phyloP scores from a whole-genome alignment of 1,140 invertebrate species.

The Ladona fulva region DNA sequence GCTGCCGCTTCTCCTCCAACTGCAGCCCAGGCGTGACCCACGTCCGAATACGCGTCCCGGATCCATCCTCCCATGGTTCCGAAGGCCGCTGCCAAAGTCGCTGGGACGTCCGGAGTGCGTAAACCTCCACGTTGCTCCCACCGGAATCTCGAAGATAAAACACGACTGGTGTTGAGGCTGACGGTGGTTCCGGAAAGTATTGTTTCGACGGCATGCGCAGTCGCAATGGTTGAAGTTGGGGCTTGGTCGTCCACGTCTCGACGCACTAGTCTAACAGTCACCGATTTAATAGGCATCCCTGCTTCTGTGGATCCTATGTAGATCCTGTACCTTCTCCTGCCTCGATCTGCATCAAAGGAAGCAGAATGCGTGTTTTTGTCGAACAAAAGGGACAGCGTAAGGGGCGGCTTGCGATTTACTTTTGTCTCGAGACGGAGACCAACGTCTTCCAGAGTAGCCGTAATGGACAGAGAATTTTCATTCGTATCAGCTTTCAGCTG shows the following conservation, averaged over 20 bases:
- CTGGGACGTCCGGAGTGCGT: background rate
- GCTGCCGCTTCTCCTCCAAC: background rate
- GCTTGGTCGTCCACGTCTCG: conserved; percentile 12
- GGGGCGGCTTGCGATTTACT: background rate
- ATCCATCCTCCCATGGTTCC: background rate
- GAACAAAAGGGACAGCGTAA: background rate
- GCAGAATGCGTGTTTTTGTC: conserved; percentile 3
- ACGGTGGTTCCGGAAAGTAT: conserved; percentile 11
- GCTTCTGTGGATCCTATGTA: background rate
- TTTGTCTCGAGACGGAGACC: background rate
- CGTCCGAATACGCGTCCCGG: conserved; percentile 15
- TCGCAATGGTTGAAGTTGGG: background rate
- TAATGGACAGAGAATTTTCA: background rate
- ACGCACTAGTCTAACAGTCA: conserved; percentile 7
- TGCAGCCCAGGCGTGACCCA: background rate
- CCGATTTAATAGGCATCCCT: background rate
- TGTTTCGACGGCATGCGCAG: background rate
- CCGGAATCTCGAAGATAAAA: conserved; percentile 14
- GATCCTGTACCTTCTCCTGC: background rate
- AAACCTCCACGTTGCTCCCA: conserved; percentile 15
- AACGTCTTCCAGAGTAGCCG: background rate
- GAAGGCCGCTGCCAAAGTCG: background rate
- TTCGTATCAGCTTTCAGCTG: background rate
- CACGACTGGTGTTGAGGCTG: conserved; percentile 15
- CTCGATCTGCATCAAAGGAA: background rate